Evolutionary conservation across 2,113 vertebrate species (phyloP).

Genomic region (Opisthocomus hoazin): DNA sequence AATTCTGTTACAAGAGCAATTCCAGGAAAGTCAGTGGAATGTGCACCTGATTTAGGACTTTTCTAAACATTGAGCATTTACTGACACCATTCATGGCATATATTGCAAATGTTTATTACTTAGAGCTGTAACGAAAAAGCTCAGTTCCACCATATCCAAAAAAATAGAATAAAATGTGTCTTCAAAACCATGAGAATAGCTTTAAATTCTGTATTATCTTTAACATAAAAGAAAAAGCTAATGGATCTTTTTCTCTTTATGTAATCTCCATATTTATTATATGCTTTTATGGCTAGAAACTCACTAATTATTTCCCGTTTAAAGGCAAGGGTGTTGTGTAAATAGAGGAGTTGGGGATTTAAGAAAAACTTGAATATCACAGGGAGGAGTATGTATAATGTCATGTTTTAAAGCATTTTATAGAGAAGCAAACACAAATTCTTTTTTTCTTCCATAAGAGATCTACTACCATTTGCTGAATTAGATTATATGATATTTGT

Average conservation of each 20-base stretch:
- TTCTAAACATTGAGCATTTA: neutral
- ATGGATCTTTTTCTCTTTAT: neutral
- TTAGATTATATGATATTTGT: neutral
- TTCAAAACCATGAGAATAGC: neutral
- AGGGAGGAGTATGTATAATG: neutral
- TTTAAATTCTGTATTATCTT: neutral
- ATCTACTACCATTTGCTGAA: neutral
- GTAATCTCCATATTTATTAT: neutral
- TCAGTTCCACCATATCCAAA: neutral
- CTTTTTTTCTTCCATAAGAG: neutral
- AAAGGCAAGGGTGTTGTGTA: neutral
- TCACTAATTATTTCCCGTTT: neutral
- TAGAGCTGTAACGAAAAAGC: neutral
- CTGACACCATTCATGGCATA: neutral
- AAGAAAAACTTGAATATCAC: neutral
- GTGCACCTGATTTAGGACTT: conserved; percentile 6
- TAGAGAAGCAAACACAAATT: neutral
- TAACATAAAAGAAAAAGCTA: neutral
- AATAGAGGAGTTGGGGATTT: neutral
- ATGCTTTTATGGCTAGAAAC: neutral
- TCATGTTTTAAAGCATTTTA: neutral
- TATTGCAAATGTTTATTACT: conserved; percentile 29
- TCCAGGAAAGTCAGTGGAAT: neutral
- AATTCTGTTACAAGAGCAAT: neutral
- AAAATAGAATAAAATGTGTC: neutral